Evolutionary conservation across 2,113 vertebrate species (phyloP).

Genomic region (Galemys pyrenaicus): DNA sequence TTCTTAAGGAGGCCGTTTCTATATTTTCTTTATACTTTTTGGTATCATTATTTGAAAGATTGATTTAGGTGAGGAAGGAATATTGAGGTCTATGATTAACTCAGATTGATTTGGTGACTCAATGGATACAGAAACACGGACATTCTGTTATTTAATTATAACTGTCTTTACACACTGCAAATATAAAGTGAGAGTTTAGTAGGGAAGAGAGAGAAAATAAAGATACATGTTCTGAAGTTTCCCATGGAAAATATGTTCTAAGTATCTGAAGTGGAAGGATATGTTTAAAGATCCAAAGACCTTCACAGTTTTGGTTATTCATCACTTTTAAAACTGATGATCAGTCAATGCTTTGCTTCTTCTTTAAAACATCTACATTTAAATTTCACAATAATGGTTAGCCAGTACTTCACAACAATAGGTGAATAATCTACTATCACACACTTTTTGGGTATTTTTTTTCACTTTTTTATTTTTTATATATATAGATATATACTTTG

Average conservation of each 20-base stretch:
- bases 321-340: constrained; percentile 8
- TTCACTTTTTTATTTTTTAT: no score
- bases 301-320: background rate
- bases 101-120: background rate
- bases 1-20: background rate
- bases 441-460: no score
- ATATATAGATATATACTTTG: no score
- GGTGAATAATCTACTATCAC: background rate
- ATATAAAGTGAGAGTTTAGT: background rate
- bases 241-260: background rate
- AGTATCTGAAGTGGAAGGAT: background rate
- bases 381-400: background rate
- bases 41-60: background rate
- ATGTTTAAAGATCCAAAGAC: background rate
- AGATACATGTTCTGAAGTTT: background rate
- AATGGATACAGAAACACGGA: background rate
- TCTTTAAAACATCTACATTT: background rate
- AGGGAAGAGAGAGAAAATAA: background rate
- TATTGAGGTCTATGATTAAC: background rate
- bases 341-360: background rate
- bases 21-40: constrained; percentile 19
- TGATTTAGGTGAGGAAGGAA: background rate
- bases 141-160: background rate
- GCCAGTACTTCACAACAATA: background rate
- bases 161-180: background rate